Base-by-base conservation (phyloP, 2,888 invertebrate genomes). In the Trilocha varians region DNA sequence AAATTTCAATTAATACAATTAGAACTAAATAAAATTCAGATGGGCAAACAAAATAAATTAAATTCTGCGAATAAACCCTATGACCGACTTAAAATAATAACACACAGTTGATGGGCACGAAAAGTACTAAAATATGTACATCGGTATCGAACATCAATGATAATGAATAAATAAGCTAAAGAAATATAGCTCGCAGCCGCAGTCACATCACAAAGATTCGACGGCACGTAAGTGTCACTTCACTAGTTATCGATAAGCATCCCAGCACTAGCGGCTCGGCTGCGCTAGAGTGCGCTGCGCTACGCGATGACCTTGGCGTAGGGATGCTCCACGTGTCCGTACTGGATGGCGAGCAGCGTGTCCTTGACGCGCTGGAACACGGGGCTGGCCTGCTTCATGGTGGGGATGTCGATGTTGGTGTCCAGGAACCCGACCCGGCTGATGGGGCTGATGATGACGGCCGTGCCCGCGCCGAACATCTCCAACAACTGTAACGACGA, bases 391-490 rank as follows among this genome's bases (percentile, higher is more conserved):
- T 93, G 90, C 54, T 91, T 88, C 78, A 90, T 88, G 13, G 95
- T 95, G 39, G 95, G 95, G 51, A 96, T 89, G 39, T 87, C 65
- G 18, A 93, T 84, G 41, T 88, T 75, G 40, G 88, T 79, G 3
- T 90, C 93, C 55, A 92, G 63, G 76, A 94, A 99, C 42, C 93
- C 88, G 46, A 99, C 95, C 47, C 91, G 88, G 43, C 93, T 92
- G 42, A 99, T 91, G 0, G 99, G 99, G 61, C 95, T 95, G 13
- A 99, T 94, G 38, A 98, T 89, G 58, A 96, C 96, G 0, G 99
- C 99, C 16, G 99, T 99, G 42, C 99, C 99, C n/a, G 97, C 91
- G 44, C 99, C 99, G 76, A 99, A 99, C 75, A 99, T 88, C 82
- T 99, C 99, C 54, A 97, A 72, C 52, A 99, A 76, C 98, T 98